phyloP scores from a whole-genome alignment of 2,888 invertebrate genomes.

The Agrochola circellaris region DNA sequence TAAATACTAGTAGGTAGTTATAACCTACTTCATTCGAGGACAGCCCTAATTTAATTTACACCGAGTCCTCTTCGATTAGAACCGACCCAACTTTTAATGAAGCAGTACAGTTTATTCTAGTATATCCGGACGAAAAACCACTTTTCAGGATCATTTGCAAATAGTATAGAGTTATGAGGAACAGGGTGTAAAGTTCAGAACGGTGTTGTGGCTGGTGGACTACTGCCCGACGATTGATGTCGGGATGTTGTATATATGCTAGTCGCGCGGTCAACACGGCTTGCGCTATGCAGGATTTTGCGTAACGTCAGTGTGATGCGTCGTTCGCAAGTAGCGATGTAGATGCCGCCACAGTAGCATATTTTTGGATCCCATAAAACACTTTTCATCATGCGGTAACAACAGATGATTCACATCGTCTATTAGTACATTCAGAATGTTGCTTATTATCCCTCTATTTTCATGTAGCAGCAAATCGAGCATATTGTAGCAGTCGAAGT shows the following conservation, averaged over 20 bases:
- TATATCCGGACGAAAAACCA: neutral
- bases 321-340: no score
- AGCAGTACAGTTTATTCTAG: neutral
- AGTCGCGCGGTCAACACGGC: no score
- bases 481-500: neutral
- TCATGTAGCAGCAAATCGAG: neutral
- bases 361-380: neutral
- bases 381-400: neutral
- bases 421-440: neutral
- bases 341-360: neutral
- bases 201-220: no score
- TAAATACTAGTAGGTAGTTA: neutral
- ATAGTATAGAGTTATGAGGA: no score
- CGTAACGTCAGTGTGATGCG: no score
- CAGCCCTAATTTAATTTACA: constrained; percentile 29
- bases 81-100: constrained; percentile 25
- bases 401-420: neutral
- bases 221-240: no score
- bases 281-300: no score
- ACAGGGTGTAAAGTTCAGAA: no score
- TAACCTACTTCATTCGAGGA: constrained; percentile 2
- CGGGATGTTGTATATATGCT: no score
- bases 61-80: constrained; percentile 1
- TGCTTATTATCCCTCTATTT: no score
- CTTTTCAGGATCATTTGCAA: neutral